These are phyloP conservation scores for Halichoerus grypus DNA, from an alignment of 2,113 vertebrate species.

Conservation along the genomic window DNA sequence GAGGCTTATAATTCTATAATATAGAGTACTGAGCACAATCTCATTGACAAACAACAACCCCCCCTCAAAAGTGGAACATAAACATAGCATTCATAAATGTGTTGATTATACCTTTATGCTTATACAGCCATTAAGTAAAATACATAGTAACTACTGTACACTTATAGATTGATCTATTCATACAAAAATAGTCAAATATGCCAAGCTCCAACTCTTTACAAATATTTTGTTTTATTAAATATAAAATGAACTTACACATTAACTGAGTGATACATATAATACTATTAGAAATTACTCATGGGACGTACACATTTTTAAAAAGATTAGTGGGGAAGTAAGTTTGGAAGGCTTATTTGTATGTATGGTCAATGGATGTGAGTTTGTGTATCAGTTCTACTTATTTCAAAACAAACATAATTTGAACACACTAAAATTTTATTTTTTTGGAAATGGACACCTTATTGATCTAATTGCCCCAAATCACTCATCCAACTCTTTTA, in stretches of 20 bases:
- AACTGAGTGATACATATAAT: background rate
- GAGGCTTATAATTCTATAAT: background rate
- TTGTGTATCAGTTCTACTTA: background rate
- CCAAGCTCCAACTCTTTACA: background rate
- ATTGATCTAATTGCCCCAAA: background rate
- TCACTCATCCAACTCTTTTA: background rate
- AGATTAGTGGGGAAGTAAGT: background rate
- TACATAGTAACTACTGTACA: background rate
- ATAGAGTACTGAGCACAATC: background rate
- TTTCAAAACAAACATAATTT: constrained; percentile 15
- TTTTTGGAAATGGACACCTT: background rate
- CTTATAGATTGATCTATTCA: background rate
- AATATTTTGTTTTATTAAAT: background rate
- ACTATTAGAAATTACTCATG: background rate
- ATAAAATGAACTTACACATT: background rate
- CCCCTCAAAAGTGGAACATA: background rate
- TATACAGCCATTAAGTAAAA: background rate
- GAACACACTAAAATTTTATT: background rate
- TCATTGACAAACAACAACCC: background rate
- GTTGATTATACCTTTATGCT: background rate
- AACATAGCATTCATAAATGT: background rate
- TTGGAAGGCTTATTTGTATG: background rate
- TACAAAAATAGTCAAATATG: background rate
- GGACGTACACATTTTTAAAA: background rate
- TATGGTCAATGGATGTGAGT: background rate